A percentile compares a stretch with the other conserved stretches of the same genome.
Conservation (phyloP, 53 echinoderm and acorn worm genomes). For the Henricia sp. region DNA sequence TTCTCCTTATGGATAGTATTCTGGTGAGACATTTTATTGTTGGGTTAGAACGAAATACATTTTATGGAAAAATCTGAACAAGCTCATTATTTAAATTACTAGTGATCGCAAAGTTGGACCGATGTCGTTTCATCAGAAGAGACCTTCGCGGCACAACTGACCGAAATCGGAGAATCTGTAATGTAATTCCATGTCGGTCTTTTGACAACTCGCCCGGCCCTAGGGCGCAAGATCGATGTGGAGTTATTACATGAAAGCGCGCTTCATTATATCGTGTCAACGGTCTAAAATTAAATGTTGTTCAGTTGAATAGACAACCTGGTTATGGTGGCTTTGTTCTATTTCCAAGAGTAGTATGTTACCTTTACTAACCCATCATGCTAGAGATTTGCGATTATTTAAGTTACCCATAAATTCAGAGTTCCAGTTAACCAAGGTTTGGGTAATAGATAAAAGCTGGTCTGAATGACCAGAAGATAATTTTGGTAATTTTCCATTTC, state of each 20-base stretch:
- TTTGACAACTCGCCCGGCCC: constrained; percentile 4
- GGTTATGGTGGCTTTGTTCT: neutral
- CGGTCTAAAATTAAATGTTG: constrained; percentile 43
- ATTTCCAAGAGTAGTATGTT: no score
- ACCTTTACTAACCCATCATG: no score
- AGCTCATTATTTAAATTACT: neutral
- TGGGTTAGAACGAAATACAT: no score
- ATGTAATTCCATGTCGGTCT: constrained; percentile 27
- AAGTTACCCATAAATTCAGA: no score
- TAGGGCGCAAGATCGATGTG: constrained; percentile 29
- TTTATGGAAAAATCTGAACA: neutral
- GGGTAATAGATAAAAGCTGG: no score
- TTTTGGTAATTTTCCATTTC: no score
- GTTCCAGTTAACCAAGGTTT: no score
- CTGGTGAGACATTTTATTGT: no score
- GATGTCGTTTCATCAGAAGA: neutral
- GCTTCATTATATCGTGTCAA: constrained; percentile 36
- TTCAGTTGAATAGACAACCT: constrained; percentile 18
- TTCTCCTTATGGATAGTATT: no score
- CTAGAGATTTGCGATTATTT: no score
- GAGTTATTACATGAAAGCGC: constrained; percentile 35
- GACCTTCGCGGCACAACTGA: no score
- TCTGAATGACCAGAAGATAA: no score
- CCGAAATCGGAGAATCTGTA: constrained; percentile 4
- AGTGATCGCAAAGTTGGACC: neutral